Evolutionary conservation across 2,113 vertebrate genomes (phyloP).

Genomic region (Prionailurus bengalensis): DNA sequence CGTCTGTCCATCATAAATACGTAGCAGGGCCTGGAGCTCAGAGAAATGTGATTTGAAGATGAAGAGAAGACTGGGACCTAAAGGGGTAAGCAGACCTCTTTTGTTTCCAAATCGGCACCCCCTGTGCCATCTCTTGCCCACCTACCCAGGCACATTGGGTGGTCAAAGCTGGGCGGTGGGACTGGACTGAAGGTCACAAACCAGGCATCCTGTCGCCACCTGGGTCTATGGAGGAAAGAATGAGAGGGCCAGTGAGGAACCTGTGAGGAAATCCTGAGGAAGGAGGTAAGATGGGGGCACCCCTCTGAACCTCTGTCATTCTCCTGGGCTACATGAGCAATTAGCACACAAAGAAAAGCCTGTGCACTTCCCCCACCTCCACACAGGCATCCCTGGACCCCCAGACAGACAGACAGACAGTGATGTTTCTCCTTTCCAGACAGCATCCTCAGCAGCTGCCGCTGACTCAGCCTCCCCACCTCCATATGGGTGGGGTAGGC

Average conservation of each 20-base stretch:
- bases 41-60: not conserved
- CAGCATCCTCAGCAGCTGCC: slow-evolving; percentile 35
- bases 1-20: not conserved
- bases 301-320: not conserved
- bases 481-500: not conserved
- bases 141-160: too few relatives aligned
- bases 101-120: not conserved
- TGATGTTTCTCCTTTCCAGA: slow-evolving; percentile 56
- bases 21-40: not conserved
- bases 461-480: slow-evolving; percentile 73
- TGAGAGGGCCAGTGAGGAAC: not conserved
- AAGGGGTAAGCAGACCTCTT: not conserved
- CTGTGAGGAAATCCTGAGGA: not conserved
- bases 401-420: slow-evolving; percentile 41
- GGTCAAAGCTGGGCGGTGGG: not conserved
- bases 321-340: not conserved
- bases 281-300: not conserved
- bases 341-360: not conserved
- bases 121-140: not conserved
- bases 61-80: not conserved
- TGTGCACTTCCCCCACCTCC: not conserved
- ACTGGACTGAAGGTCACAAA: not conserved
- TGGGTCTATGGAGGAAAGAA: not conserved
- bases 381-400: not conserved
- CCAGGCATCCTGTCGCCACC: not conserved